Base-by-base conservation (phyloP, 2,888 invertebrate species). In the Anticlea derivata region DNA sequence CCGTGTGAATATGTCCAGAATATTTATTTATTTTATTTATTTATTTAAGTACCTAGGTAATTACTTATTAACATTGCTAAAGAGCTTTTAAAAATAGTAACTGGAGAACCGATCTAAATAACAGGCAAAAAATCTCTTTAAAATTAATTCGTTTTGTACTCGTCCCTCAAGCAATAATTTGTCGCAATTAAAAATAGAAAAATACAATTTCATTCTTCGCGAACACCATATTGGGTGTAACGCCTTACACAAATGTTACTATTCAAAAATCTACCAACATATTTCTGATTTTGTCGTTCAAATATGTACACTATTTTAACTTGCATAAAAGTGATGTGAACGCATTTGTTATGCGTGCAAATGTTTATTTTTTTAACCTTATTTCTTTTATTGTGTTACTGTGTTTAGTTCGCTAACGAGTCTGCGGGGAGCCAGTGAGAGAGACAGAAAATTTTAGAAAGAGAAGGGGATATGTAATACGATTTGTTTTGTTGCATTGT, bases 191-290 rank as follows among this genome's bases (percentile, higher is more conserved):
- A 85, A 85, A 84, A 79, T 68, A 80, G 76, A 85, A 83, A 83
- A 84, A 86, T 79, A 82, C 79, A 80, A 83, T 85, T 84, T 70
- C 50, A 73, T 73, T 79, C 75, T 70, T 75, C 76, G 70, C 67
- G 66, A 67, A 69, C 74, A 82, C 80, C 86, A 86, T 86, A 85
- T 84, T 86, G 83, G 76, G 82, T 73, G 2, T 78, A 76, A 84
- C 89, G 89, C 89, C 88, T 86, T 79, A 80, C 76, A 84, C 89
- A 88, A 89, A 88, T 89, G 89, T 82, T 79, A 78, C 76, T 74
- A 30, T 75, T 73, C 67, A 60, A 52, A 61, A 48, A 46, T 58
- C 30, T 27, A 43, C 73, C 58, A 73, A 20, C 1, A 47, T 60
- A 57, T 10, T 13, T 31, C 26, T 12, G 17, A 2, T 1, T 11